These are phyloP conservation scores for Varecia variegata DNA, from an alignment of 2,797 vertebrate genomes.

Conservation along the genomic window DNA sequence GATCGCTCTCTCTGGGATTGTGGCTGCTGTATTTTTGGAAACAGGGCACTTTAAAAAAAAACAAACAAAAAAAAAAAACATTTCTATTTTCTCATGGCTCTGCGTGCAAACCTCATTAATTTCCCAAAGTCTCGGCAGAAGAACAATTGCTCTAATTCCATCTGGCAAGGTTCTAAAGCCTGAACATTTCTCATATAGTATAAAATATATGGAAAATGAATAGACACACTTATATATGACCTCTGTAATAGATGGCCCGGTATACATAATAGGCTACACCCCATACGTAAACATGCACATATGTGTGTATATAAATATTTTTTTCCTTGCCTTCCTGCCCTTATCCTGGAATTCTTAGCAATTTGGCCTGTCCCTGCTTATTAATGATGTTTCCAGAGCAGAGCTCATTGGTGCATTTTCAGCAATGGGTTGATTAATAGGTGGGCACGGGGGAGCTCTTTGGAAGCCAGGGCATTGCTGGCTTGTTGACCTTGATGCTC, in stretches of 20 bases:
- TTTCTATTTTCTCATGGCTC: constrained; percentile 84
- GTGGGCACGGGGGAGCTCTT: constrained; percentile 79
- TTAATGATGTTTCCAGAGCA: constrained; percentile 85
- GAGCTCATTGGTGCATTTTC: constrained; percentile 81
- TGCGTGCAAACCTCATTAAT: constrained; percentile 85
- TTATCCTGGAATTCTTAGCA: constrained; percentile 82
- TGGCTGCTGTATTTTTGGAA: constrained; percentile 85
- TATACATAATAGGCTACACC: constrained; percentile 63
- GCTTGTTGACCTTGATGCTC: constrained; percentile 82
- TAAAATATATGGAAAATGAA: constrained; percentile 72
- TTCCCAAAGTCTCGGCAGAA: constrained; percentile 83
- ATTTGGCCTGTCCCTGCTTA: constrained; percentile 83
- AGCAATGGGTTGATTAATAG: constrained; percentile 82
- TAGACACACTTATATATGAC: constrained; percentile 66
- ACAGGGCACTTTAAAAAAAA: too few relatives aligned
- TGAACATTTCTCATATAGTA: constrained; percentile 68
- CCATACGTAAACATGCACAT: constrained; percentile 62
- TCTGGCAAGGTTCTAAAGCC: constrained; percentile 79
- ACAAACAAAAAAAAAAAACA: constrained; percentile 46
- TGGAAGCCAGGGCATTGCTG: constrained; percentile 71
- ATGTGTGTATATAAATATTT: constrained; percentile 77
- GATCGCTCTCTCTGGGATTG: constrained; percentile 80
- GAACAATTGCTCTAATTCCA: constrained; percentile 86
- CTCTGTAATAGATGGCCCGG: constrained; percentile 67
- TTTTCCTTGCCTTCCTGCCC: constrained; percentile 77